Conservation (phyloP, 2,797 vertebrate species). For the Sphenodon punctatus region DNA sequence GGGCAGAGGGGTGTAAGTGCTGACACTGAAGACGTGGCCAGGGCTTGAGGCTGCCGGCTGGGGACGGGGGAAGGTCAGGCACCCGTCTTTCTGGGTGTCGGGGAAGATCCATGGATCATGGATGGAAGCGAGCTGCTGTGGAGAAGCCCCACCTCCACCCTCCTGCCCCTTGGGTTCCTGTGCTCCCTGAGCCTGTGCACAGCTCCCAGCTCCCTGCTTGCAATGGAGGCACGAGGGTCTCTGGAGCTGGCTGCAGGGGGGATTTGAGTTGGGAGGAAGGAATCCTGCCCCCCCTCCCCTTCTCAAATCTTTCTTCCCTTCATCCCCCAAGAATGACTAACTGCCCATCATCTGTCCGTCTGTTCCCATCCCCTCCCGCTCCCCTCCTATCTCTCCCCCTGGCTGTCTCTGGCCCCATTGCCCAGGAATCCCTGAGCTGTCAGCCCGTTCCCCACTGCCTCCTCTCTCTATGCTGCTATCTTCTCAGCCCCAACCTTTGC, state of each 20-base stretch:
- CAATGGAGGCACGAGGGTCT: neutral
- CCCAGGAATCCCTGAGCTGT: no score
- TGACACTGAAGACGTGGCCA: neutral
- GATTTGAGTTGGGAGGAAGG: neutral
- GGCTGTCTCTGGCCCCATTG: no score
- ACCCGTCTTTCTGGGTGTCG: no score
- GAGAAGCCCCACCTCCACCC: neutral
- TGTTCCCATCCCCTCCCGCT: neutral
- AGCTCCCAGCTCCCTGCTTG: no score
- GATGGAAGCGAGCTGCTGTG: no score
- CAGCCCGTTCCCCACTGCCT: neutral
- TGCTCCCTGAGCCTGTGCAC: neutral
- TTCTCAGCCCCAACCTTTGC: neutral
- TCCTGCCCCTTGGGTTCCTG: neutral
- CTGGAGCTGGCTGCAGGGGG: neutral
- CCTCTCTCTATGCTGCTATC: neutral
- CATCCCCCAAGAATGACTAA: no score
- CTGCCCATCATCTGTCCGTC: neutral
- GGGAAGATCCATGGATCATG: no score
- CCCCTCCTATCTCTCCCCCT: neutral
- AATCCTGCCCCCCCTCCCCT: neutral
- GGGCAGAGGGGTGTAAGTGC: no score
- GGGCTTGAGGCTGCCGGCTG: neutral
- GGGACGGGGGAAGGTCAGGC: neutral
- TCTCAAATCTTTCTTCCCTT: neutral